Base-by-base conservation (phyloP, 2,113 vertebrate species). In the Micromys minutus region DNA sequence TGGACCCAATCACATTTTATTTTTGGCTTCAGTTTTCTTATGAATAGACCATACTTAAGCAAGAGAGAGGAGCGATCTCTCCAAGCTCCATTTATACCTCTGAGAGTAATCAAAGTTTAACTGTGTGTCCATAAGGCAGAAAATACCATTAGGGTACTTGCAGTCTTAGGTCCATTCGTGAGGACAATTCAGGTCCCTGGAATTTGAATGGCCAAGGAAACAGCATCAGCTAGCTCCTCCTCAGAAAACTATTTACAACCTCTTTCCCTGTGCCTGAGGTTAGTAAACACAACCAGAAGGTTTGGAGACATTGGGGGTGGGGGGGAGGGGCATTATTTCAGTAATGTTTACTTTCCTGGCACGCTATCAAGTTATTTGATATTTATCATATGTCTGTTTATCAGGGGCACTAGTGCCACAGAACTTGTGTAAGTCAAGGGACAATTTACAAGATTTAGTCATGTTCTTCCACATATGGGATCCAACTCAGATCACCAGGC, bases 191-290 rank as follows among this genome's bases (percentile, higher is more conserved):
- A 26, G 34, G 36, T 24, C 47, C 17, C 75, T 57, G n/a, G 22
- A 29, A 79, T 89, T 89, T 91, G 36, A 96, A 61, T 57, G 42
- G 81, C 31, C 22, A 76, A 45, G 36, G 63, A 84, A 90, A 36
- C 31, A 55, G 16, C 8, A 47, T 67, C 42, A 75, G 31, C n/a
- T 9, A 39, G 3, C 5, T 65, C 34, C 5, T 65, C 34, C n/a
- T 65, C 19, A 45, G 21, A 83, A 93, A n/a, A 83, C 22, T 59
- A 65, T 65, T 79, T 29, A 39, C 16, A 39, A 8, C 67, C 63
- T 85, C 45, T 87, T n/a, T 61, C 9, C 17, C n/a, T 55, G 0
- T 87, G n/a, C 76, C n/a, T 81, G 52, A 95, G 75, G 77, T 50
- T 31, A 76, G 55, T 36, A 15, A 61, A 95, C 89, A 84, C 45